Percentiles rank a stretch among this genome's conserved stretches.
These are phyloP conservation scores for Lepas anatifera DNA, from an alignment of 2,888 invertebrate species.

Conservation along the genomic window DNA sequence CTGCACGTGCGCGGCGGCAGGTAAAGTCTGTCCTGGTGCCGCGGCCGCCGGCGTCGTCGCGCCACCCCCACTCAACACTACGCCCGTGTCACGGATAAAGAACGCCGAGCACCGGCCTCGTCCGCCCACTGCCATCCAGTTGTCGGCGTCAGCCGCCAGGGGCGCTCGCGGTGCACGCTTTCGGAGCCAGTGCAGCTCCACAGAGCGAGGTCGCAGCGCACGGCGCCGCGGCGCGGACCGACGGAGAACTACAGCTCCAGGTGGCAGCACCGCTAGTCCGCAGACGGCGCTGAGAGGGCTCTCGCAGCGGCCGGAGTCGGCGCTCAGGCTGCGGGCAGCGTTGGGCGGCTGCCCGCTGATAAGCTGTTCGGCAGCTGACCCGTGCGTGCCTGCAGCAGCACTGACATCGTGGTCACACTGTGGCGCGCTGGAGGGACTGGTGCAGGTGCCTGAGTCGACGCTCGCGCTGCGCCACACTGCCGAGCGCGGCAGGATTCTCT, in stretches of 20 bases:
- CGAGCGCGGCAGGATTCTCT: too few relatives aligned
- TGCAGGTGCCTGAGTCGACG: conserved; percentile 2
- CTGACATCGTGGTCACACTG: not conserved
- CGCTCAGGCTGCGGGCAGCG: not conserved
- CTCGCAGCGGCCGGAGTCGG: conserved; percentile 8
- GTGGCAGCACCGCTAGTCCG: not conserved
- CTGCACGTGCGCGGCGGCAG: not conserved
- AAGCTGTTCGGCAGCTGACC: too few relatives aligned
- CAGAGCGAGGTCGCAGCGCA: not conserved
- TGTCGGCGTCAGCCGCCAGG: not conserved
- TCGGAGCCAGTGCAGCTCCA: not conserved
- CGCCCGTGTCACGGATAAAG: not conserved
- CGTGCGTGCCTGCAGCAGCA: not conserved
- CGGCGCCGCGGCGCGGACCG: not conserved
- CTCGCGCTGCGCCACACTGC: not conserved
- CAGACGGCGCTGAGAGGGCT: not conserved
- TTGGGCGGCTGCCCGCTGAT: too few relatives aligned
- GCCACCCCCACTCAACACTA: not conserved
- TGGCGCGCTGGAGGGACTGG: not conserved
- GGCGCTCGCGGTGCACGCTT: not conserved
- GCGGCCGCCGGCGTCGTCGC: not conserved
- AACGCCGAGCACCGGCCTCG: not conserved
- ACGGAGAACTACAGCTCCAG: not conserved
- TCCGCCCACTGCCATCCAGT: not conserved
- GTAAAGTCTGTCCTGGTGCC: too few relatives aligned